Evolutionary conservation across 1,140 invertebrate genomes (phyloP).

Genomic region (Megalonaias nervosa): DNA sequence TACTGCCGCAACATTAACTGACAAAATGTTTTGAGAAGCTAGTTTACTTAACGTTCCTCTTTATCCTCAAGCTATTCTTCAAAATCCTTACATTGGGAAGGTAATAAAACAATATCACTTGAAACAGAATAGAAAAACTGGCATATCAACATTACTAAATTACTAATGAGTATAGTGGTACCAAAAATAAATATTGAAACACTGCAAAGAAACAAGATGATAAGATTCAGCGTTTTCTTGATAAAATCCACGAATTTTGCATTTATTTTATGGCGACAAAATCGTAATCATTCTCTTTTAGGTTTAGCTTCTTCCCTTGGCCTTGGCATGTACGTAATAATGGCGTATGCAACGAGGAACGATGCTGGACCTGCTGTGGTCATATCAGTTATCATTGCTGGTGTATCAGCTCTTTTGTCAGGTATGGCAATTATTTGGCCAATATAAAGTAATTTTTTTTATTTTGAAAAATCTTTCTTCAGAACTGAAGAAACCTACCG

Average conservation of each 20-base stretch:
- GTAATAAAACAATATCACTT: too few species aligned
- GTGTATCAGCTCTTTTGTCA: conserved; percentile 85
- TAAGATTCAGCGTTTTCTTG: too few species aligned
- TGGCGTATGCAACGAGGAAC: conserved; percentile 87
- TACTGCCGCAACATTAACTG: too few species aligned
- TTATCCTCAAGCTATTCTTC: neutral
- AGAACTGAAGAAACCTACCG: neutral
- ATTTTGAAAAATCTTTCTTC: neutral
- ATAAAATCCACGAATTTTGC: too few species aligned
- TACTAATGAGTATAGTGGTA: too few species aligned
- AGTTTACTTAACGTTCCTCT: neutral
- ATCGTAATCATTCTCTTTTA: conserved; percentile 17
- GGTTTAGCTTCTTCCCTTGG: conserved; percentile 89
- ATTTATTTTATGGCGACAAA: too few species aligned
- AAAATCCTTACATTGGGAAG: too few species aligned
- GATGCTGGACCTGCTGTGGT: conserved; percentile 90
- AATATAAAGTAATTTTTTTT: neutral
- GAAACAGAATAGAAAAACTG: too few species aligned
- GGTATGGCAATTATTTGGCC: conserved; percentile 40
- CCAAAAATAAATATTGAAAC: too few species aligned
- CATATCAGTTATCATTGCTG: conserved; percentile 89
- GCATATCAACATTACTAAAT: too few species aligned
- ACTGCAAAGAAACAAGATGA: too few species aligned
- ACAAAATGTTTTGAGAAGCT: neutral
- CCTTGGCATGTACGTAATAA: conserved; percentile 90